Conservation (phyloP, 2,888 invertebrate genomes). For the Craniophora ligustri region DNA sequence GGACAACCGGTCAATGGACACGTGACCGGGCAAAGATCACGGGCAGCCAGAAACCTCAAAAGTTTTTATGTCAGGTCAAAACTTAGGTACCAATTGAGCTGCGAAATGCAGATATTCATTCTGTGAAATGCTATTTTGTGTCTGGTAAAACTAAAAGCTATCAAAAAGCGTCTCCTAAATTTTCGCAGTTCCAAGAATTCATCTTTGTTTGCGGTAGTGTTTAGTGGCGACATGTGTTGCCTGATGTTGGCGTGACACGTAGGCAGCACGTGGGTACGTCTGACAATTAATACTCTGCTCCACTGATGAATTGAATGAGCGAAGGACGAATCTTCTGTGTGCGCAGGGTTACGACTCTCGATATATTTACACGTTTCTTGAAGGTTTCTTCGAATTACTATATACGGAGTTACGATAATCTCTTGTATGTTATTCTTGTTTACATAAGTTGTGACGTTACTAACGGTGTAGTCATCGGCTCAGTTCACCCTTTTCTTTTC, state of each 20-base stretch:
- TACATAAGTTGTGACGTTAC: slow-evolving; percentile 17
- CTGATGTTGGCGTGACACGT: slow-evolving; percentile 33
- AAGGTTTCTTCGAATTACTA: not conserved
- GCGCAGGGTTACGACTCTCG: slow-evolving; percentile 31
- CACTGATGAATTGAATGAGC: slow-evolving; percentile 28
- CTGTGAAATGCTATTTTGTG: no score
- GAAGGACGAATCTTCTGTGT: slow-evolving; percentile 44
- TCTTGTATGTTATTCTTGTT: slow-evolving; percentile 15
- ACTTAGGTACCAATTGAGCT: not conserved
- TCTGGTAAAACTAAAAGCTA: not conserved
- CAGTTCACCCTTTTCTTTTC: slow-evolving; percentile 10
- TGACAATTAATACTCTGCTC: slow-evolving; percentile 40
- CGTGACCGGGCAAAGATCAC: not conserved
- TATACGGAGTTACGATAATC: slow-evolving; percentile 14
- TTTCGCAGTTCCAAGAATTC: not conserved
- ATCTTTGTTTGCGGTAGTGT: slow-evolving; percentile 13
- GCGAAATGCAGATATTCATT: no score
- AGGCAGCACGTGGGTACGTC: slow-evolving; percentile 51
- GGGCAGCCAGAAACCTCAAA: not conserved
- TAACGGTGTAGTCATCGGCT: slow-evolving; percentile 19
- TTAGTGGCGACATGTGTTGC: slow-evolving; percentile 10
- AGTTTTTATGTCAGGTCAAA: no score
- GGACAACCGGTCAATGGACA: not conserved
- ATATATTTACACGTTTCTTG: slow-evolving; percentile 7
- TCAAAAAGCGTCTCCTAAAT: not conserved